These are phyloP conservation scores for Elysia chlorotica DNA, from an alignment of 1,140 invertebrate species.

Conservation along the genomic window DNA sequence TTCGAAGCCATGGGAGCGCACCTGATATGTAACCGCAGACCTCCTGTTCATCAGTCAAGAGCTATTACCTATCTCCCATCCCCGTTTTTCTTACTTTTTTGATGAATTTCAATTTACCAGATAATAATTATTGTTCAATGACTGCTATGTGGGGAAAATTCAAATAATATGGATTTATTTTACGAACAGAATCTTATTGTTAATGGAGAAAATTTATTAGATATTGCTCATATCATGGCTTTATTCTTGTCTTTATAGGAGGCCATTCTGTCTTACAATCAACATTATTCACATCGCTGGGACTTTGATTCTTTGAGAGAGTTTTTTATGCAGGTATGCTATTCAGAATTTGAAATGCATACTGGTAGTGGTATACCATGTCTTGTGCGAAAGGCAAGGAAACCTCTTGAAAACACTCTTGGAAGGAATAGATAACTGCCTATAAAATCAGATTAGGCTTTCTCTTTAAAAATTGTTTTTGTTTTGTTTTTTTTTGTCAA, in stretches of 20 bases:
- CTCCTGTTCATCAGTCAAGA: too few relatives aligned
- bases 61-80: too few relatives aligned
- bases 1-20: too few relatives aligned
- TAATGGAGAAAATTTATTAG: neutral
- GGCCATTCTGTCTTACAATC: constrained; percentile 7
- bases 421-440: neutral
- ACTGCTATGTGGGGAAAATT: neutral
- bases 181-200: neutral
- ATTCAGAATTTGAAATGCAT: neutral
- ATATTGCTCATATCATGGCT: neutral
- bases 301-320: constrained; percentile 6
- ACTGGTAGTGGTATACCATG: neutral
- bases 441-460: neutral
- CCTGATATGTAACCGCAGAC: too few relatives aligned
- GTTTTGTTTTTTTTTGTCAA: too few relatives aligned
- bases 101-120: neutral
- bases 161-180: neutral
- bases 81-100: neutral
- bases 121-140: neutral
- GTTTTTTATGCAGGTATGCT: neutral
- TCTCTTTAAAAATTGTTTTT: neutral
- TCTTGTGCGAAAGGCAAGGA: neutral
- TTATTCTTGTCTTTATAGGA: neutral
- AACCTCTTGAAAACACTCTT: neutral
- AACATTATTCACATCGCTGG: neutral